Conservation (phyloP, 2,113 vertebrate species). For the Lampris megalopsis region DNA sequence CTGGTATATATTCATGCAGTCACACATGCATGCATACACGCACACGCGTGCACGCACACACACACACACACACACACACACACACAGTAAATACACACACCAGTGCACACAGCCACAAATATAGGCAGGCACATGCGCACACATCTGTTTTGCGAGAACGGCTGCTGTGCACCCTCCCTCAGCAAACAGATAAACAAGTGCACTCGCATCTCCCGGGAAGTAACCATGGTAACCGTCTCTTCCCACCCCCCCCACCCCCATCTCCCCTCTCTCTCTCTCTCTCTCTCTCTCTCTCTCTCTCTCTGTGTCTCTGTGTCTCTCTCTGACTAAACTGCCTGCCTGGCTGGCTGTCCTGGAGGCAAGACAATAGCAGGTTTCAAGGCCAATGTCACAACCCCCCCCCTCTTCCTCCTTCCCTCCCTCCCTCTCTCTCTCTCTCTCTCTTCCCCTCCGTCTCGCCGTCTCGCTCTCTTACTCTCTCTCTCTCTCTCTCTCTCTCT, state of each 20-base stretch:
- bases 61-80: constrained; percentile 8
- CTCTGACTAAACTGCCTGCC: constrained; percentile 67
- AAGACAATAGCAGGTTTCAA: constrained; percentile 84
- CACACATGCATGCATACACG: constrained; percentile 14
- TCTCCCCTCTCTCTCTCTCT: constrained; percentile 46
- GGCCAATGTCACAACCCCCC: constrained; percentile 85
- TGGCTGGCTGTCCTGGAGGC: constrained; percentile 82
- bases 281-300: constrained; percentile 39
- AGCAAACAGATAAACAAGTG: constrained; percentile 84
- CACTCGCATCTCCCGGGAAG: constrained; percentile 77
- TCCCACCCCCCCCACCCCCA: no score
- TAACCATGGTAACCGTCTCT: constrained; percentile 83
- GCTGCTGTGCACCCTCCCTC: constrained; percentile 66
- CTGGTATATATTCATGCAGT: constrained; percentile 21
- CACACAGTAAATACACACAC: constrained; percentile 1
- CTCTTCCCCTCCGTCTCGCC: no score
- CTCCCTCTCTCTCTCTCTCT: constrained; percentile 30
- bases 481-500: constrained; percentile 26
- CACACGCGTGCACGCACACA: constrained; percentile 18
- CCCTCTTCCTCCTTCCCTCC: background rate
- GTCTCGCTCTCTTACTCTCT: no score
- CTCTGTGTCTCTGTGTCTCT: constrained; percentile 40
- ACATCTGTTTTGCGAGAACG: constrained; percentile 74
- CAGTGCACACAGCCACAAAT: constrained; percentile 33
- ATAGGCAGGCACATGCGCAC: no score